Evolutionary conservation across 2,888 invertebrate genomes (phyloP).

Genomic region (Alcis repandata): DNA sequence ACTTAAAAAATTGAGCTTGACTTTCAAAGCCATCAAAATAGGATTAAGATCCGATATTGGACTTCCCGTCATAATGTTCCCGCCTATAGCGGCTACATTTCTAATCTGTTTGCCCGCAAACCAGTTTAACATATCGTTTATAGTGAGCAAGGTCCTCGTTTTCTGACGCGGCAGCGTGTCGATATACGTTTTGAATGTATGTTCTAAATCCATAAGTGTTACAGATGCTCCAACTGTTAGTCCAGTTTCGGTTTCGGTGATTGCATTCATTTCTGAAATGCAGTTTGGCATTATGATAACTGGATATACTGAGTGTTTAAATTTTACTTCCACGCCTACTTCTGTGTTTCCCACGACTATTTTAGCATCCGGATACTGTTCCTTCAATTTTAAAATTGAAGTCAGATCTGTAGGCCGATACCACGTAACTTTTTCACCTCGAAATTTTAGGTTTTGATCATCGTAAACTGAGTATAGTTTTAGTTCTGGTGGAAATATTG

Average conservation of each 20-base stretch:
- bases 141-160: constrained; percentile 89
- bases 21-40: constrained; percentile 93
- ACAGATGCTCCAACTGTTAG: constrained; percentile 93
- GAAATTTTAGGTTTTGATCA: constrained; percentile 79
- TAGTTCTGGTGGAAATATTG: constrained; percentile 94
- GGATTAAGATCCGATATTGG: constrained; percentile 98
- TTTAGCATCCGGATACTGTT: constrained; percentile 89
- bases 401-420: constrained; percentile 88
- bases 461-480: constrained; percentile 88
- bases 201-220: constrained; percentile 92
- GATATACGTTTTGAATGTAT: constrained; percentile 87
- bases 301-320: constrained; percentile 91
- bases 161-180: constrained; percentile 84
- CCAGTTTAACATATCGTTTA: constrained; percentile 95
- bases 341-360: constrained; percentile 94
- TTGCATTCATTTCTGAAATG: constrained; percentile 91
- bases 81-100: constrained; percentile 97
- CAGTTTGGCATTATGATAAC: constrained; percentile 94
- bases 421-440: constrained; percentile 88
- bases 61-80: constrained; percentile 98
- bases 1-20: constrained; percentile 90
- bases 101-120: constrained; percentile 98
- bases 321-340: constrained; percentile 94
- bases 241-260: constrained; percentile 85
- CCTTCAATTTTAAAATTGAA: constrained; percentile 88